A percentile compares a stretch with the other conserved stretches of the same genome.
Evolutionary conservation across 92 coral and sea anemone genomes (phyloP).

Genomic region (Ricordea florida): DNA sequence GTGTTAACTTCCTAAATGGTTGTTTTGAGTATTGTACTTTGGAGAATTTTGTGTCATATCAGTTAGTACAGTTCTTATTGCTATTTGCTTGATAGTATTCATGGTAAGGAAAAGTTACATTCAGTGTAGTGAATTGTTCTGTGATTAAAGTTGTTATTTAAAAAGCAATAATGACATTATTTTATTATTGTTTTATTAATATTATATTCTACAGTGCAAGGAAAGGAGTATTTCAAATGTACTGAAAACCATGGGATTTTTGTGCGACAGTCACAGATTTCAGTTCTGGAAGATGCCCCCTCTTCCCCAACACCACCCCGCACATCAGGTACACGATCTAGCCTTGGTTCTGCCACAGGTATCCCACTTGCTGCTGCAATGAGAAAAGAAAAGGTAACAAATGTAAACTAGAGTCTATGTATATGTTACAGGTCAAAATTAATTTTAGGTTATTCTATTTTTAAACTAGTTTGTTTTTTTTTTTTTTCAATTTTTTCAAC

Average conservation of each 20-base stretch:
- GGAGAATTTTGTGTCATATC: too few relatives aligned
- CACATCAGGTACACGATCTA: neutral
- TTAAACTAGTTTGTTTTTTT: too few relatives aligned
- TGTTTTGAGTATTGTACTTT: too few relatives aligned
- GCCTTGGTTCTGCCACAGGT: slow-evolving; percentile 13
- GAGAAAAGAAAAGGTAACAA: slow-evolving; percentile 61
- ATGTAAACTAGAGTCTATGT: neutral
- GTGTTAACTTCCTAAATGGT: too few relatives aligned
- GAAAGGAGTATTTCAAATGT: slow-evolving; percentile 94
- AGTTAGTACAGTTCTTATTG: neutral
- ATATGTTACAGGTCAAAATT: neutral
- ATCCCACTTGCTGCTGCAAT: slow-evolving; percentile 46
- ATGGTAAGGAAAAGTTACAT: neutral
- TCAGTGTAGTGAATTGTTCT: neutral
- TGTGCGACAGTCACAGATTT: slow-evolving; percentile 93
- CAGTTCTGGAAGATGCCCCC: slow-evolving; percentile 35
- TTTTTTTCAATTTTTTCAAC: too few relatives aligned
- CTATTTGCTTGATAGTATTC: neutral
- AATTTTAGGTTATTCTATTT: neutral
- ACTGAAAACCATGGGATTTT: slow-evolving; percentile 92
- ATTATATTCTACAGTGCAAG: slow-evolving; percentile 91
- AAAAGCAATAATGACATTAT: neutral
- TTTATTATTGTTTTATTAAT: neutral
- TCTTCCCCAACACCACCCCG: slow-evolving; percentile 47
- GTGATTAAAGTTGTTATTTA: neutral